Conservation (phyloP, 2,797 vertebrate species). For the Meriones psammophilus region DNA sequence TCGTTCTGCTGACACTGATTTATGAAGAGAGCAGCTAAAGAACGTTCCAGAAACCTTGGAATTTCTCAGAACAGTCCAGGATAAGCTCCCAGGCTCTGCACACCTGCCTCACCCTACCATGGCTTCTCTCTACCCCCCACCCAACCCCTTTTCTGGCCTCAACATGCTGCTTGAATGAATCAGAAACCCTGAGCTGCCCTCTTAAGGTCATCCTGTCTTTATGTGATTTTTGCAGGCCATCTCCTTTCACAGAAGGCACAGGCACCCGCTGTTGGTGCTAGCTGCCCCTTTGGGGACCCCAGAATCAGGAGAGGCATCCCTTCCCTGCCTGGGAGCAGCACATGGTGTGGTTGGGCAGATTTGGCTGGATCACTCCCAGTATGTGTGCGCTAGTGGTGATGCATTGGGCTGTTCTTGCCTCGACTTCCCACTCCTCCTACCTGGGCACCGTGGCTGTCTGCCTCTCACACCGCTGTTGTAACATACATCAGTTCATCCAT, state of each 20-base stretch:
- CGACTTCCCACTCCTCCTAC: neutral
- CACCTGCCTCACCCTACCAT: rapidly evolving
- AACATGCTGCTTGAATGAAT: neutral
- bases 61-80: neutral
- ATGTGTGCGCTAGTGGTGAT: neutral
- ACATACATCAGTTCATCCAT: neutral
- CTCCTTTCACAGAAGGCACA: neutral
- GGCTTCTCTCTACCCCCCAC: neutral
- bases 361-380: neutral
- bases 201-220: neutral
- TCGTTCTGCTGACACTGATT: conserved; percentile 13
- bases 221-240: neutral
- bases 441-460: neutral
- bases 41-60: neutral
- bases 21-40: neutral
- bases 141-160: neutral
- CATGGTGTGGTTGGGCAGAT: neutral
- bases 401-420: neutral
- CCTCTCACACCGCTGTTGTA: neutral
- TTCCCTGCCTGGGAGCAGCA: neutral
- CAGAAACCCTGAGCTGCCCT: rapidly evolving
- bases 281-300: neutral
- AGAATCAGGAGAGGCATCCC: neutral
- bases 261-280: neutral
- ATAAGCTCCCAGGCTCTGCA: neutral